A percentile compares a stretch with the other conserved stretches of the same genome.
phyloP scores from a whole-genome alignment of 2,113 vertebrate genomes.

The Phrynosoma blainvillii region DNA sequence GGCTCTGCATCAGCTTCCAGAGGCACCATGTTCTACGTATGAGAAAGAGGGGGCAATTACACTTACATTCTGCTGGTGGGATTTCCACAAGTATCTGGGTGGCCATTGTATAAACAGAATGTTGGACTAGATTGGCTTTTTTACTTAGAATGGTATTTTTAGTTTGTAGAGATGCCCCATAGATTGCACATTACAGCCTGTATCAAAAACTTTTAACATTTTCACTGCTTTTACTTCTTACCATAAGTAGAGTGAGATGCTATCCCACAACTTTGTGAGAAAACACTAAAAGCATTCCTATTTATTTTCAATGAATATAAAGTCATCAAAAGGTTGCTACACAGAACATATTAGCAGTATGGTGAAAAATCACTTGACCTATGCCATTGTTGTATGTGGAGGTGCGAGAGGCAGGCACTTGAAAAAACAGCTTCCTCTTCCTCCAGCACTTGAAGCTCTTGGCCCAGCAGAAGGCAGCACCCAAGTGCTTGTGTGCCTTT shows the following conservation, averaged over 20 bases:
- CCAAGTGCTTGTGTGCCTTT: not conserved
- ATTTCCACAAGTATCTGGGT: no score
- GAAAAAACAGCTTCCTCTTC: not conserved
- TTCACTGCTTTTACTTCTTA: not conserved
- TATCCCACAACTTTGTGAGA: not conserved
- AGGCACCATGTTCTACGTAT: no score
- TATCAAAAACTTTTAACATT: not conserved
- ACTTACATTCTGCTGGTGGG: no score
- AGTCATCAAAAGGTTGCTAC: not conserved
- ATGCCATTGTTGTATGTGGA: not conserved
- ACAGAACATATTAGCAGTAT: not conserved
- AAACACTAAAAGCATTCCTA: not conserved
- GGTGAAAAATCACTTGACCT: not conserved
- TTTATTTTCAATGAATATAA: not conserved
- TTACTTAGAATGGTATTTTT: not conserved
- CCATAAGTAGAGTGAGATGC: not conserved
- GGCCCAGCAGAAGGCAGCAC: not conserved
- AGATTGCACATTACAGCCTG: no score
- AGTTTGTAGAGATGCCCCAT: not conserved
- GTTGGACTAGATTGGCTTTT: no score
- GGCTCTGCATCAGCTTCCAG: no score
- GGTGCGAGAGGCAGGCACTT: not conserved
- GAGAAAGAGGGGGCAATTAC: no score
- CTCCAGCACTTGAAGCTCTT: not conserved
- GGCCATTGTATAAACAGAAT: no score